Percentiles rank a stretch among this genome's conserved stretches.
These are phyloP conservation scores for Mimachlamys varia DNA, from an alignment of 2,888 invertebrate species.

Conservation along the genomic window DNA sequence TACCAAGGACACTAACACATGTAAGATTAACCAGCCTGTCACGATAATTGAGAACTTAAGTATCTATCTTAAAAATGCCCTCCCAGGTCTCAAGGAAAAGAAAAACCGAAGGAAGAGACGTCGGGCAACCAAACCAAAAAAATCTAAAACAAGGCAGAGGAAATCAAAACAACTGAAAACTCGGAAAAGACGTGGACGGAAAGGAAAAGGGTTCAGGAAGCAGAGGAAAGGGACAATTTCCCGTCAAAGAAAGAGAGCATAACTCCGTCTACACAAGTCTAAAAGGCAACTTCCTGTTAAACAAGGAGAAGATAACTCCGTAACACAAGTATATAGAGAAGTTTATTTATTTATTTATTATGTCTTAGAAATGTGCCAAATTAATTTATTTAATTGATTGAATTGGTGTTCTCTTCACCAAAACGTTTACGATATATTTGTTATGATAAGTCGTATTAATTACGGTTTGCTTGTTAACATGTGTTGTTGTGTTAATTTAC, in stretches of 20 bases:
- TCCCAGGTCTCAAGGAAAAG: not conserved
- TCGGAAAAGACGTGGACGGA: not conserved
- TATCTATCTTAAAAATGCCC: not conserved
- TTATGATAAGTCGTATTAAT: too few relatives aligned
- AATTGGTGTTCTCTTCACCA: not conserved
- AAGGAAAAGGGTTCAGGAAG: not conserved
- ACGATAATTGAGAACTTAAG: not conserved
- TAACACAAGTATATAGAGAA: too few relatives aligned
- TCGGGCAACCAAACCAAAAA: not conserved
- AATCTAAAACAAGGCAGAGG: not conserved
- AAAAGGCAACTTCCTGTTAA: too few relatives aligned
- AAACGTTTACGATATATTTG: not conserved
- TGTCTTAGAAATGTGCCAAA: not conserved
- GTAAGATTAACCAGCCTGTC: not conserved
- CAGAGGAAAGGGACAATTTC: not conserved
- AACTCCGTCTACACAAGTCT: not conserved
- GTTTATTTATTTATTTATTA: not conserved
- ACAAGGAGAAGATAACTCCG: too few relatives aligned
- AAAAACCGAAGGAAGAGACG: not conserved
- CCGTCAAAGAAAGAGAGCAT: not conserved
- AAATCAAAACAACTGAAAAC: not conserved
- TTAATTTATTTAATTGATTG: not conserved
- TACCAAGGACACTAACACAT: not conserved
- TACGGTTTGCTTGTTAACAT: too few relatives aligned
- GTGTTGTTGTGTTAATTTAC: too few relatives aligned